phyloP scores from a whole-genome alignment of 1,140 invertebrate species.

The Caenorhabditis tropicalis region DNA sequence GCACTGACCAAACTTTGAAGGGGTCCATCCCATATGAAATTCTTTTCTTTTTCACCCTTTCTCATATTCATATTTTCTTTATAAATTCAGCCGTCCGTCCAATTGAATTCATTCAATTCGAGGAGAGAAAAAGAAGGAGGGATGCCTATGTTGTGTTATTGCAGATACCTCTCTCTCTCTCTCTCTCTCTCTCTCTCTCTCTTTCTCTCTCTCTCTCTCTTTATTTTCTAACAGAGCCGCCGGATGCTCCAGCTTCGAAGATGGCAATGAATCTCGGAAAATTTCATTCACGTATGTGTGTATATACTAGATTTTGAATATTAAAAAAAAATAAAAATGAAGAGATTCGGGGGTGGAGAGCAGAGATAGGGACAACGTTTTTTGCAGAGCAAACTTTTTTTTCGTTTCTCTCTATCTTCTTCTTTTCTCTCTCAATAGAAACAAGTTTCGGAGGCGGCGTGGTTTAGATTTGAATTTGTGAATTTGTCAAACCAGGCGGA shows the following conservation, averaged over 20 bases:
- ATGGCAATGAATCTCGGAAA: not conserved
- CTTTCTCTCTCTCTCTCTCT: too few species aligned
- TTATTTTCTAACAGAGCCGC: too few species aligned
- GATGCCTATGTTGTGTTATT: conserved; percentile 8
- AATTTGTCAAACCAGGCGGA: conserved; percentile 26
- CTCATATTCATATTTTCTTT: conserved; percentile 38
- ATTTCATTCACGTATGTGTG: not conserved
- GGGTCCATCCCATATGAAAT: not conserved
- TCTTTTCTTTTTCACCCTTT: not conserved
- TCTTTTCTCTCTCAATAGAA: not conserved
- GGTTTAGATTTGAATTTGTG: not conserved
- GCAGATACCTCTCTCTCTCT: conserved; percentile 6
- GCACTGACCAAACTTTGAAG: not conserved
- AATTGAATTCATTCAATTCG: conserved; percentile 45
- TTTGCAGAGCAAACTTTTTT: not conserved
- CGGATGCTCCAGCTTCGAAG: not conserved
- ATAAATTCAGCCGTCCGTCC: conserved; percentile 35
- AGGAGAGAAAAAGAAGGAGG: not conserved
- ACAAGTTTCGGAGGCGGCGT: not conserved
- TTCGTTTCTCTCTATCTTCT: not conserved
- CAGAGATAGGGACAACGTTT: not conserved
- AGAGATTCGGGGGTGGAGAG: not conserved
- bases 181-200: too few species aligned
- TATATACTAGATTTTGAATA: conserved; percentile 20
- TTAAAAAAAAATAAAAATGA: not conserved